Evolutionary conservation across 2,113 vertebrate genomes (phyloP).

Genomic region (Ctenodactylus gundi): DNA sequence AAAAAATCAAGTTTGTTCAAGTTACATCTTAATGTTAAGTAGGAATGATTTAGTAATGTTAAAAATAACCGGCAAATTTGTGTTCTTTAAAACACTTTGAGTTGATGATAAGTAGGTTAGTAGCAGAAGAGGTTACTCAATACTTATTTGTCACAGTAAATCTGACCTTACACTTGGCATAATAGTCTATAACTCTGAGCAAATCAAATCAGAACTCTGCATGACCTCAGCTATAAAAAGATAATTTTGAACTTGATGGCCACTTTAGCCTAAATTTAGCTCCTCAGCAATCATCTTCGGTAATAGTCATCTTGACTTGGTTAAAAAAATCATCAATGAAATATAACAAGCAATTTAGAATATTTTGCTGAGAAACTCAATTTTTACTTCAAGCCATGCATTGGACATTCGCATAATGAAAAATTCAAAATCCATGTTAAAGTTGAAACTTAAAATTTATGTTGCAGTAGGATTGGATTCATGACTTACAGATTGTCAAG

Average conservation of each 20-base stretch:
- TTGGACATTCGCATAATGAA: neutral
- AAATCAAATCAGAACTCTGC: neutral
- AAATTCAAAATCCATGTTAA: constrained; percentile 14
- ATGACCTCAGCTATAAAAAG: neutral
- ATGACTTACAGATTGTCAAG: neutral
- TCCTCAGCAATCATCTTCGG: constrained; percentile 8
- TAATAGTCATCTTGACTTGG: neutral
- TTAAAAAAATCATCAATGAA: neutral
- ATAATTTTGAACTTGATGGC: neutral
- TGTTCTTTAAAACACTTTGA: neutral
- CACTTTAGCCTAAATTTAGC: neutral
- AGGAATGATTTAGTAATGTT: neutral
- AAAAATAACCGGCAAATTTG: neutral
- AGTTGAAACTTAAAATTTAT: neutral
- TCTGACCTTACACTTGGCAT: neutral
- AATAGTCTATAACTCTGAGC: neutral
- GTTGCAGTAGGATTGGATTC: neutral
- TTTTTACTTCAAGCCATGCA: constrained; percentile 14
- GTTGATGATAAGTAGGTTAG: neutral
- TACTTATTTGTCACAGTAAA: neutral
- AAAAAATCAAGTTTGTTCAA: constrained; percentile 1
- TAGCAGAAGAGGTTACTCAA: neutral
- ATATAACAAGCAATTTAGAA: neutral
- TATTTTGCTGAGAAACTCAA: neutral
- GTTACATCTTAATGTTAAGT: neutral